These are phyloP conservation scores for Psittacula cyanocephala DNA, from an alignment of 2,113 vertebrate species.

Conservation along the genomic window DNA sequence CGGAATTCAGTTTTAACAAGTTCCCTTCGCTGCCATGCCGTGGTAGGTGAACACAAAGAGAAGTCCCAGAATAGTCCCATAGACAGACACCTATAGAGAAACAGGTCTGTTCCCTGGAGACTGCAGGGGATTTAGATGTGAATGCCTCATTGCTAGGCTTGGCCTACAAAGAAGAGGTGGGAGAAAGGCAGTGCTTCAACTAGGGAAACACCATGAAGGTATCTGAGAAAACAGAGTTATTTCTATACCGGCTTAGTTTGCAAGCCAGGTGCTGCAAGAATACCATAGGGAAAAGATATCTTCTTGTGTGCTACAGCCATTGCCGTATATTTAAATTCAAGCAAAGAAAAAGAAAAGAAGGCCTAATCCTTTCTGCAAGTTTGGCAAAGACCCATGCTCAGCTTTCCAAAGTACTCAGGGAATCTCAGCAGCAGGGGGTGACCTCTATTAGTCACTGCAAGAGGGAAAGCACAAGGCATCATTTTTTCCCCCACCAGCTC, in stretches of 20 bases:
- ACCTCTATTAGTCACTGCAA: constrained; percentile 7
- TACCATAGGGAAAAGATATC: background rate
- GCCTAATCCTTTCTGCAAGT: background rate
- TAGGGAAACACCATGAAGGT: background rate
- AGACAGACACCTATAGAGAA: background rate
- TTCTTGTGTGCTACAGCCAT: background rate
- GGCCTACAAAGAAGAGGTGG: background rate
- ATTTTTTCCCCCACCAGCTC: background rate
- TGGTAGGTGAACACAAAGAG: background rate
- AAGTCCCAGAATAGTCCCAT: background rate
- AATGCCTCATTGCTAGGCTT: background rate
- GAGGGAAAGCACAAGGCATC: background rate
- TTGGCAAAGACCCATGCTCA: background rate
- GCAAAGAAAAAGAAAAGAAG: background rate
- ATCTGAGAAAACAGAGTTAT: background rate
- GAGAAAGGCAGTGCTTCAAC: background rate
- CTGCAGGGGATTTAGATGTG: background rate
- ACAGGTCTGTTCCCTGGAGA: background rate
- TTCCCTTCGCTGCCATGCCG: background rate
- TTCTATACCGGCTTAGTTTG: background rate
- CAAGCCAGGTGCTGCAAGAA: background rate
- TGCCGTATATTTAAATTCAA: background rate
- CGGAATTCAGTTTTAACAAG: background rate
- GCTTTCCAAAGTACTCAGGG: background rate
- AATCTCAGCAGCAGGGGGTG: background rate